phyloP scores from a whole-genome alignment of 2,113 vertebrate species.

The Bettongia penicillata region DNA sequence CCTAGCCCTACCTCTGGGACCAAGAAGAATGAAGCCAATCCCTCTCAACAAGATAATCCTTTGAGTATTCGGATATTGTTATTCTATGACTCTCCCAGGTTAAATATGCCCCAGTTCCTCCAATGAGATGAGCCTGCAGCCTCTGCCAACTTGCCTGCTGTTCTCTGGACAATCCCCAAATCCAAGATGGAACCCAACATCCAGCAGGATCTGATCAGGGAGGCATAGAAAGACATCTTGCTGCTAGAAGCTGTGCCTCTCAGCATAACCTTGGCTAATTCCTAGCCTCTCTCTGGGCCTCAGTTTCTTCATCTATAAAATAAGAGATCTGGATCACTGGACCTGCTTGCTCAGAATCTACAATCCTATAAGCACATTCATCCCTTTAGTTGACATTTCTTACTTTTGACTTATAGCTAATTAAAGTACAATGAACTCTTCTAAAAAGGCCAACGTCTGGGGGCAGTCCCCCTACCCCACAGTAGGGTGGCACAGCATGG shows the following conservation, averaged over 20 bases:
- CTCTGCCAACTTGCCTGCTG: background rate
- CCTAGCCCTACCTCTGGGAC: background rate
- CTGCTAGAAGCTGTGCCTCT: background rate
- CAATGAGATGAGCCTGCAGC: too few relatives aligned
- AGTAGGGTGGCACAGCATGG: too few relatives aligned
- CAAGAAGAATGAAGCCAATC: too few relatives aligned
- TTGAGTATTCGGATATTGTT: too few relatives aligned
- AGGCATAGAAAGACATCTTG: background rate
- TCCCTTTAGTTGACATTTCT: background rate
- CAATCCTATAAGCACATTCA: background rate
- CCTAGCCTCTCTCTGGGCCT: background rate
- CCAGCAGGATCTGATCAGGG: too few relatives aligned
- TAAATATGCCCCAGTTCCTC: too few relatives aligned
- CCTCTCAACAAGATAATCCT: background rate
- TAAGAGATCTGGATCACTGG: background rate
- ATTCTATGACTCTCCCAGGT: background rate
- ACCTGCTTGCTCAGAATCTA: background rate
- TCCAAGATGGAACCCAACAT: background rate
- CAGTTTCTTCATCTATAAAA: background rate
- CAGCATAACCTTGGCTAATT: too few relatives aligned
- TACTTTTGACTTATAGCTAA: background rate
- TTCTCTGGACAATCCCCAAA: background rate
- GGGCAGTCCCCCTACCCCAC: too few relatives aligned
- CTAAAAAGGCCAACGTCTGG: too few relatives aligned
- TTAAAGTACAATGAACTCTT: background rate